phyloP scores from a whole-genome alignment of 2,113 vertebrate species.

The Myocastor coypus region DNA sequence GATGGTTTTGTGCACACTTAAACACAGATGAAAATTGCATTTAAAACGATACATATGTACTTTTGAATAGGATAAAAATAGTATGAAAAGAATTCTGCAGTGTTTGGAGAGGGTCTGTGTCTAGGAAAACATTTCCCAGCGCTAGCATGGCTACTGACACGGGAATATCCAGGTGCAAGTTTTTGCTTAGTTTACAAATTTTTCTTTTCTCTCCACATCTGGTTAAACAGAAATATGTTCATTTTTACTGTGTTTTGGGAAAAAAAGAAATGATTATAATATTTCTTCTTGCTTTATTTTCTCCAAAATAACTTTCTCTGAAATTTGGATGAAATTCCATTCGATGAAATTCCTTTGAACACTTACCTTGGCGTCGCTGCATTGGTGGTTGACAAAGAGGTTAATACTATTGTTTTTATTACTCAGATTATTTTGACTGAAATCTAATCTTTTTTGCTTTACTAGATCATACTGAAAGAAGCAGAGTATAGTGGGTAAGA shows the following conservation, averaged over 20 bases:
- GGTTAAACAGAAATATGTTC: slow-evolving; percentile 75
- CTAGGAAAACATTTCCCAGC: slow-evolving; percentile 25
- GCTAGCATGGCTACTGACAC: slow-evolving; percentile 36
- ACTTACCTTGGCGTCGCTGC: background rate
- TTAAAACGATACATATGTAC: background rate
- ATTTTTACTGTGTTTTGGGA: slow-evolving; percentile 60
- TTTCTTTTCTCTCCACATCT: slow-evolving; percentile 76
- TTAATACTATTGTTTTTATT: background rate
- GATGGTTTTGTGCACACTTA: background rate
- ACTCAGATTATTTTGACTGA: background rate
- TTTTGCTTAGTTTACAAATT: slow-evolving; percentile 47
- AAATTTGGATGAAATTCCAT: slow-evolving; percentile 67
- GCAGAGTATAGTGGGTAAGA: background rate
- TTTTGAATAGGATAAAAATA: background rate
- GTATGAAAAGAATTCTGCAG: slow-evolving; percentile 51
- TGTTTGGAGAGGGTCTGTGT: background rate
- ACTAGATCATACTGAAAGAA: background rate
- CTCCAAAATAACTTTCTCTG: background rate
- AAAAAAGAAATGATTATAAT: slow-evolving; percentile 34
- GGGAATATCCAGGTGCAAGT: slow-evolving; percentile 71
- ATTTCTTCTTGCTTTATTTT: slow-evolving; percentile 69
- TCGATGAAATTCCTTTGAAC: slow-evolving; percentile 57
- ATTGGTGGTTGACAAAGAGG: background rate
- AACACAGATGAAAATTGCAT: background rate
- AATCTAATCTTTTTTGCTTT: background rate